Conservation (phyloP, 1,140 invertebrate genomes). For the Druon quercuslanigerum region DNA sequence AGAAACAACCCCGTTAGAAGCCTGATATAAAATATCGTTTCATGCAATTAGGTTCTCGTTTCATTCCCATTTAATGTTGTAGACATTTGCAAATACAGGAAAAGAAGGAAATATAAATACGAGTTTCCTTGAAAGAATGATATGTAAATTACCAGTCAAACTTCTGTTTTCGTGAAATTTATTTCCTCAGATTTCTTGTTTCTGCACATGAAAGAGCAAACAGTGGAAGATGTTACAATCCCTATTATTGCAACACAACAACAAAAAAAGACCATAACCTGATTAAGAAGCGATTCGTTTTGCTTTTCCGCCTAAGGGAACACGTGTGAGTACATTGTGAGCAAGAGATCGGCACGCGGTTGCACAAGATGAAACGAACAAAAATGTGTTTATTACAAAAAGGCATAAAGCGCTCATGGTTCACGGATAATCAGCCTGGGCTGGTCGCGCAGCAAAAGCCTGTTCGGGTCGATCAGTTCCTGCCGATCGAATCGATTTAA, state of each 20-base stretch:
- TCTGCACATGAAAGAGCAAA: no score
- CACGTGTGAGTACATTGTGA: neutral
- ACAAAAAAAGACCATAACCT: no score
- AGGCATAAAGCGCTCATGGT: constrained; percentile 32
- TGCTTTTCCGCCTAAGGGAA: no score
- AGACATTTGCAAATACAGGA: neutral
- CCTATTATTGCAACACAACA: no score
- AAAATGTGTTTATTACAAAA: constrained; percentile 29
- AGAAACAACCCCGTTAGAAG: constrained; percentile 26
- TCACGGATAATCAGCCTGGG: constrained; percentile 41
- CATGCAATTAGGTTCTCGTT: constrained; percentile 25
- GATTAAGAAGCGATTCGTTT: no score
- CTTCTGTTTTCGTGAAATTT: neutral
- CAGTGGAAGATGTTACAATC: no score
- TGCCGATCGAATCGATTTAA: constrained; percentile 57
- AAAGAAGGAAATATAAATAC: neutral
- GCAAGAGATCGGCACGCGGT: constrained; percentile 14
- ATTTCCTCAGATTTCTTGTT: no score
- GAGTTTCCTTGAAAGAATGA: neutral
- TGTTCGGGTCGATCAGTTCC: constrained; percentile 45
- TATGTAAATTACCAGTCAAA: neutral
- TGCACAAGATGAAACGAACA: constrained; percentile 25
- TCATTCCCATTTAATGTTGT: constrained; percentile 16
- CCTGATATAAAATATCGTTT: constrained; percentile 20
- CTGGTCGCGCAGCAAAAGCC: constrained; percentile 34